Base-by-base conservation (phyloP, 2,113 vertebrate species). In the Lycocorax pyrrhopterus region DNA sequence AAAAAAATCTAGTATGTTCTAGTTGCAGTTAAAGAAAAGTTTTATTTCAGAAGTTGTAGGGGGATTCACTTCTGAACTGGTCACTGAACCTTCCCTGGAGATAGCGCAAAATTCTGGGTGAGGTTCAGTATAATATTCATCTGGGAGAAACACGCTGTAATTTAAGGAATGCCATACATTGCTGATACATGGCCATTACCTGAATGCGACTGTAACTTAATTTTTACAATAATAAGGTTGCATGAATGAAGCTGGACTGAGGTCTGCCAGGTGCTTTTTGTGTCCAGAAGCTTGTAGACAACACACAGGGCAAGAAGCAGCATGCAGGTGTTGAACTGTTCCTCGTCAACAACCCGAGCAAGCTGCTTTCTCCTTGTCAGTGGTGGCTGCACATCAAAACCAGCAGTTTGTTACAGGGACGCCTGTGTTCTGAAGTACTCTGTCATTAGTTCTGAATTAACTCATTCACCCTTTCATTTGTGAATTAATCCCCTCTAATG, bases 371-470 rank as follows among this genome's bases (percentile, higher is more conserved):
- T 82, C 49, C 49, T 25, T 68, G 35, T 35, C 78, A n/a, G 2
- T 46, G 49, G 4, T 49, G 58, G 59, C 33, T 72, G 75, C 87
- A 60, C 84, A 53, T 94, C 74, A 89, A 77, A 96, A 26, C 51
- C 53, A 87, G 81, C n/a, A 47, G 58, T 63, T 88, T 69, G 84
- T 71, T 95, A 21, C 8, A 59, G 39, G 68, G 76, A 25, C 39
- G 86, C 64, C 76, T 68, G 64, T 64, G 66, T 64, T 87, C 66
- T 69, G 59, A 69, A 93, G 67, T 55, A 46, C 29, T 89, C 87
- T 91, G 60, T 86, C 72, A 68, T 95, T 96, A 91, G 51, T 83
- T 94, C 69, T 94, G 74, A 93, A 95, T 94, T 89, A 87, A 92
- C 46, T 85, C 59, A 19, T 76, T 89, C 62, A 49, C 41, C 72